These are phyloP conservation scores for Anabacerthia variegaticeps DNA, from an alignment of 2,797 vertebrate genomes.

Conservation along the genomic window DNA sequence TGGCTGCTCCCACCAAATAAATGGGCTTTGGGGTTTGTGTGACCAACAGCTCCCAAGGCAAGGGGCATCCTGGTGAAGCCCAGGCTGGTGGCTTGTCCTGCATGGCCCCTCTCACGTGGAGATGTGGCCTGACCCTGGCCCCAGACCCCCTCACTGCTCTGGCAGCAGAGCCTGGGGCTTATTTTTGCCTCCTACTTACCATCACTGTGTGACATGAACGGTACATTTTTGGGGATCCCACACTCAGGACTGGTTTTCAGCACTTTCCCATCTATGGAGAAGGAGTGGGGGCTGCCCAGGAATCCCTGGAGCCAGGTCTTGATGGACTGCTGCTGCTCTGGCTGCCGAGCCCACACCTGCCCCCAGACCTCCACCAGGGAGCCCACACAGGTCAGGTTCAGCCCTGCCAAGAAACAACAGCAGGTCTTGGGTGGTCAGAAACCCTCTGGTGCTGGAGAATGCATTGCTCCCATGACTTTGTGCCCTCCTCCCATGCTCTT, in stretches of 20 bases:
- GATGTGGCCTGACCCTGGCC: background rate
- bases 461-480: background rate
- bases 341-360: background rate
- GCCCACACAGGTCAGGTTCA: background rate
- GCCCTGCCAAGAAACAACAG: background rate
- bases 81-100: background rate
- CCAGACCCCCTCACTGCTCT: accelerated
- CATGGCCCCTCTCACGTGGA: too few species aligned
- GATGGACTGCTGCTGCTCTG: background rate
- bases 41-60: background rate
- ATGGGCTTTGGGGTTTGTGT: background rate
- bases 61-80: background rate
- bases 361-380: slow-evolving; percentile 24
- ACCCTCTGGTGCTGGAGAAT: background rate
- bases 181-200: background rate
- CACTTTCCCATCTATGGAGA: background rate
- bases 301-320: background rate
- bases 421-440: accelerated
- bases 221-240: background rate
- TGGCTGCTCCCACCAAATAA: background rate
- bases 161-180: background rate
- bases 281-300: background rate
- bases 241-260: background rate
- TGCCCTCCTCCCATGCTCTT: background rate
- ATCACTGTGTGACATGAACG: accelerated